Base-by-base conservation (phyloP, 2,797 vertebrate genomes). In the Oryzias sinensis region DNA sequence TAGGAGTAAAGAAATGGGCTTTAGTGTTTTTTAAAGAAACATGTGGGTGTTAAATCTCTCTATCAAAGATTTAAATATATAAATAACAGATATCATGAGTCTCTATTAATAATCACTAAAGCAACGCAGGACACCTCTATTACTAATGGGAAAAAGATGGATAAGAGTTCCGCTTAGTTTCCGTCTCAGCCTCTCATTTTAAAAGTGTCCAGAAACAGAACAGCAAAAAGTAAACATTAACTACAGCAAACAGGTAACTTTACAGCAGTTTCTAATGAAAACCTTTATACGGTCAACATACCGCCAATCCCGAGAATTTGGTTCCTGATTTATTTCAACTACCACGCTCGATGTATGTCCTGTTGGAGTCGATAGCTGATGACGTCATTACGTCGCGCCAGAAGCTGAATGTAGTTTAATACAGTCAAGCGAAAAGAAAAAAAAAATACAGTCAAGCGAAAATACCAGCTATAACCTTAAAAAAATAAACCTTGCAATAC, bases 351-450 rank as follows among this genome's bases (percentile, higher is more conserved):
- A 11, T 65, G 58, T 71, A 57, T 59, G 49, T 42, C 43, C 13
- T 52, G 53, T 29, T 25, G 15, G 0, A 5, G 75, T 61, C 85
- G 65, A 0, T 25, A 0, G 0, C 11, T 45, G 70, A 78, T 82
- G 76, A 20, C 83, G 86, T 83, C 74, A 76, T 2, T 11, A 0
- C 0, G 0, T 42, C 1, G 72, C 57, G 73, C 73, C 82, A 13
- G 14, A 42, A 41, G 14, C 1, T 4, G n/a, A 8, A 68, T 85
- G 86, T 88, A 88, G 85, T 87, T 76, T 61, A 54, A 56, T 9
- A 8, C 0, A 0, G 5, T 2, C 5, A 7, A 5, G 33, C 13
- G 11, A 37, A 13, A 11, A 13, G n/a, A n/a, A n/a, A n/a, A n/a
- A n/a, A n/a, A n/a, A n/a, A 54, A 56, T 9, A 8, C 0, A 0